These are phyloP conservation scores for Hyperopisus bebe DNA, from an alignment of 2,113 vertebrate genomes.

Conservation along the genomic window DNA sequence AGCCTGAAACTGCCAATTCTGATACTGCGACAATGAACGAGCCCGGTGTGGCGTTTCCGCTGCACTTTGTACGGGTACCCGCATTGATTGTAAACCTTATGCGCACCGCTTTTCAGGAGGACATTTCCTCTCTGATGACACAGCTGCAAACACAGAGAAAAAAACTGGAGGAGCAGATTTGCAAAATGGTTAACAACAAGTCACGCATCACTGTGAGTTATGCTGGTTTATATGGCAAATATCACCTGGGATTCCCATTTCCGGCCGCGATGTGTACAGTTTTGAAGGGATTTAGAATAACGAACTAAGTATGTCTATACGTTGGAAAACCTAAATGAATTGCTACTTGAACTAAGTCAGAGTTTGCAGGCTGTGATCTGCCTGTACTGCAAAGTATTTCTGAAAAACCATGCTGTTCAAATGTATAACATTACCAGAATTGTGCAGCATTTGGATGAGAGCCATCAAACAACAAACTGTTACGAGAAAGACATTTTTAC, in stretches of 20 bases:
- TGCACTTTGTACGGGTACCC: background rate
- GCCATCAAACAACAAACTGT: background rate
- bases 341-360: background rate
- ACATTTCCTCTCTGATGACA: slow-evolving; percentile 63
- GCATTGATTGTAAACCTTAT: background rate
- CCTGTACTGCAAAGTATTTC: background rate
- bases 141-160: slow-evolving; percentile 57
- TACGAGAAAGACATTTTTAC: background rate
- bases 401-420: background rate
- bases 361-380: background rate
- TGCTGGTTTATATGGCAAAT: background rate
- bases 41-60: background rate
- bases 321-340: background rate
- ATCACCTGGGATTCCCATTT: background rate
- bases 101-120: slow-evolving; percentile 54
- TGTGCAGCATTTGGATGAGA: background rate
- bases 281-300: background rate
- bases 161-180: slow-evolving; percentile 65
- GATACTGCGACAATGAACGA: background rate
- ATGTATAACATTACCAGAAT: background rate
- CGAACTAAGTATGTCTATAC: background rate
- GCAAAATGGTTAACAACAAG: slow-evolving; percentile 72
- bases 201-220: slow-evolving; percentile 69
- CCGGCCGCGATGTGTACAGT: background rate
- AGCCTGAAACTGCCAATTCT: background rate